Evolutionary conservation across 2,888 invertebrate species (phyloP).

Genomic region (Napeogenes inachia): DNA sequence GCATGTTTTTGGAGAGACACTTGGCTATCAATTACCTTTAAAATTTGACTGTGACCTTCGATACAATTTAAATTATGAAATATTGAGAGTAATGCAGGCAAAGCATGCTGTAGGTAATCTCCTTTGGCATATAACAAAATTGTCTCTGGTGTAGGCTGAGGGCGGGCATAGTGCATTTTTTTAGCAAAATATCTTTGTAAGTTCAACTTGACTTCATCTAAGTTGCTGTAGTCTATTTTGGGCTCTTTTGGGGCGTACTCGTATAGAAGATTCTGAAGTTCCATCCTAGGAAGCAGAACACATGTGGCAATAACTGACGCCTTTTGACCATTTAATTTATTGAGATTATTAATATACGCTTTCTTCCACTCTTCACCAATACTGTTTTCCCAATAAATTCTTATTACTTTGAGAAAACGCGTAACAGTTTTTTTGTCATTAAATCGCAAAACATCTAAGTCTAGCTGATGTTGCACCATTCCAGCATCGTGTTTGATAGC

Average conservation of each 20-base stretch:
- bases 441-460: constrained; percentile 39
- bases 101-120: constrained; percentile 55
- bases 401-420: constrained; percentile 45
- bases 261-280: constrained; percentile 42
- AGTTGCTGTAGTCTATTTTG: constrained; percentile 51
- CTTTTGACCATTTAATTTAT: constrained; percentile 40
- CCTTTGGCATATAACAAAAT: constrained; percentile 55
- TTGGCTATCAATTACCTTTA: constrained; percentile 44
- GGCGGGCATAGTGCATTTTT: constrained; percentile 58
- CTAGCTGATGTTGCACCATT: constrained; percentile 40
- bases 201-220: constrained; percentile 46
- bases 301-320: constrained; percentile 48
- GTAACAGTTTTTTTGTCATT: constrained; percentile 37
- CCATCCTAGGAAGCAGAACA: constrained; percentile 39
- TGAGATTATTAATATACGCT: constrained; percentile 39
- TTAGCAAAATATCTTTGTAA: constrained; percentile 53
- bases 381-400: constrained; percentile 51
- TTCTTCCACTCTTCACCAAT: constrained; percentile 43
- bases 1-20: constrained; percentile 62
- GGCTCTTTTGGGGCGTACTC: constrained; percentile 48
- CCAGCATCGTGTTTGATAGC: constrained; percentile 56
- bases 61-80: constrained; percentile 48
- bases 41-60: constrained; percentile 40
- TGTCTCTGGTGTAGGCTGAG: constrained; percentile 47
- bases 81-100: constrained; percentile 55